Base-by-base conservation (phyloP, 2,888 invertebrate species). In the Catocala nupta region DNA sequence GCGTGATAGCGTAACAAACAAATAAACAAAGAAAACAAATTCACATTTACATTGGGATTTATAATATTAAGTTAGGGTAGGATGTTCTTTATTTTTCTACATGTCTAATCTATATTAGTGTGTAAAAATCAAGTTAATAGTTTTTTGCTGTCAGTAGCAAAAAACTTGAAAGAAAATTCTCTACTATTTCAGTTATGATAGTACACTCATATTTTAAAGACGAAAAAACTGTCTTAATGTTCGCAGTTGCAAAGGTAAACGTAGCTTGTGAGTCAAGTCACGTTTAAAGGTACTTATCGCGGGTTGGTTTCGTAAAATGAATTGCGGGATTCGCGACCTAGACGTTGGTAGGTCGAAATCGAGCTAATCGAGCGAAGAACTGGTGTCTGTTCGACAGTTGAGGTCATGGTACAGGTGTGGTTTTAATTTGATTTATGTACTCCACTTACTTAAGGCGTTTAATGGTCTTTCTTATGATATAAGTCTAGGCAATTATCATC, bases 251-350 rank as follows among this genome's bases (percentile, higher is more conserved):
- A 77, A 81, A 84, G 78, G 81, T 80, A 72, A 80, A 75, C 71
- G 70, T 50, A 59, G 75, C 81, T 86, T 81, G 66, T 71, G 58
- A 90, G 77, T 86, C 84, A 42, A 70, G 83, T 86, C 91, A 89
- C 89, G 89, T 88, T 69, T 63, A 57, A 36, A 67, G 71, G 80
- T 86, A 89, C 89, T 91, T 90, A 90, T 88, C 83, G 82, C 78
- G 81, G 83, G 82, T 84, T 79, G 78, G 82, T 86, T 83, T 83
- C 78, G 83, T 83, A 82, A 86, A 90, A 90, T 89, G 85, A 89
- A 89, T 90, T 86, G 86, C 84, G 81, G 80, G 77, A 75, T 75
- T 70, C 54, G 55, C 63, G 67, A 70, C 73, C 73, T 64, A 63
- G 48, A 65, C 63, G 55, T 53, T 63, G 50, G 48, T 49, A 64